Conservation (phyloP, 2,888 invertebrate genomes). For the Phlogophora meticulosa region DNA sequence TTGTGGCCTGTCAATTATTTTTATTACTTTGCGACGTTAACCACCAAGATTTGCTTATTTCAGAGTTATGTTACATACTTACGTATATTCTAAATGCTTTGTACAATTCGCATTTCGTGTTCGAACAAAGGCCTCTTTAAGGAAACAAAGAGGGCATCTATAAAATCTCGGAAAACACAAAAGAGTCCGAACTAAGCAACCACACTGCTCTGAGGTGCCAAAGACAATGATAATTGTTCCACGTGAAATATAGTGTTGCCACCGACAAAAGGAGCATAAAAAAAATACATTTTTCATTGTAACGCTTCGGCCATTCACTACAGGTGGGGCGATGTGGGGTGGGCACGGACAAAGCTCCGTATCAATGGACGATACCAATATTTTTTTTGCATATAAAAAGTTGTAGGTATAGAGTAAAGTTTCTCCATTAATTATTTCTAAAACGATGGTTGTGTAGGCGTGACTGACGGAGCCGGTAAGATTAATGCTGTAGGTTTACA, state of each 20-base stretch:
- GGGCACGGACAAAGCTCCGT: conserved; percentile 86
- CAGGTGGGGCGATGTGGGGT: conserved; percentile 88
- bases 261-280: conserved; percentile 88
- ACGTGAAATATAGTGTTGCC: conserved; percentile 90
- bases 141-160: conserved; percentile 67
- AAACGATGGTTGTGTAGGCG: conserved; percentile 73
- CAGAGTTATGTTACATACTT: conserved; percentile 17
- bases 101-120: conserved; percentile 63
- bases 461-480: conserved; percentile 62
- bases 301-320: conserved; percentile 86
- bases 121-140: conserved; percentile 64
- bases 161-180: conserved; percentile 66
- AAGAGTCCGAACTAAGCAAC: conserved; percentile 74
- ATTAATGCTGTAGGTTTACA: conserved; percentile 19
- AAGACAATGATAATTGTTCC: conserved; percentile 91
- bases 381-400: conserved; percentile 82
- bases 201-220: conserved; percentile 86
- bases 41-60: conserved; percentile 42
- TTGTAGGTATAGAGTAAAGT: conserved; percentile 77
- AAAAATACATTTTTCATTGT: conserved; percentile 89
- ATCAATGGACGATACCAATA: conserved; percentile 88
- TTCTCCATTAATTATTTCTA: conserved; percentile 83
- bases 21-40: conserved; percentile 49
- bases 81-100: conserved; percentile 43
- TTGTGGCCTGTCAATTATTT: conserved; percentile 61